These are phyloP conservation scores for Pogonognathellus flavescens DNA, from an alignment of 1,140 invertebrate genomes.

Conservation along the genomic window DNA sequence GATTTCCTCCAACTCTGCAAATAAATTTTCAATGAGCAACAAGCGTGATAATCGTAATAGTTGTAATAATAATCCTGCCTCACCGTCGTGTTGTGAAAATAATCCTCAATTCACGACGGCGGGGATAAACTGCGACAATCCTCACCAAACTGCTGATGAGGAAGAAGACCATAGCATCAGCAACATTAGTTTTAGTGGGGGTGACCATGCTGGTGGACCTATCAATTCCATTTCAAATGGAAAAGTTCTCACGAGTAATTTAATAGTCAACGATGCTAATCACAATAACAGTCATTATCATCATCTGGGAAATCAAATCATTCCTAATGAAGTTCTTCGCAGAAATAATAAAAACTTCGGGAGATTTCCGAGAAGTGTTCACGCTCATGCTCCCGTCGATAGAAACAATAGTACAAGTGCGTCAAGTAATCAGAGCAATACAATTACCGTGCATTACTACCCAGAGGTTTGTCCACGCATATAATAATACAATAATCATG, in stretches of 20 bases:
- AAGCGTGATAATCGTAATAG: not conserved
- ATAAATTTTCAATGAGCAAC: conserved; percentile 34
- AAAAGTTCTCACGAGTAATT: not conserved
- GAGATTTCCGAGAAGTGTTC: conserved; percentile 40
- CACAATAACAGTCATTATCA: no score
- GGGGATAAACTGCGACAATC: not conserved
- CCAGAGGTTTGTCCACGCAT: conserved; percentile 46
- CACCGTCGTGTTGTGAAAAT: not conserved
- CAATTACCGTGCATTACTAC: conserved; percentile 61
- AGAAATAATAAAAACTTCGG: conserved; percentile 26
- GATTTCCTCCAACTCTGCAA: not conserved
- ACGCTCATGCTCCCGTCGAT: conserved; percentile 55
- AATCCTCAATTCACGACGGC: conserved; percentile 5
- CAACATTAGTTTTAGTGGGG: not conserved
- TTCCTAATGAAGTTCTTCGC: conserved; percentile 1
- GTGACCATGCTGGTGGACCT: not conserved
- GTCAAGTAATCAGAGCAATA: conserved; percentile 46
- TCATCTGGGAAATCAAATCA: not conserved
- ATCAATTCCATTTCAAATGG: conserved; percentile 30
- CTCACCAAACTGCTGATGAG: no score
- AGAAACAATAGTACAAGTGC: conserved; percentile 57
- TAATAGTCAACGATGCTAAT: not conserved
- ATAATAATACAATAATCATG: not conserved
- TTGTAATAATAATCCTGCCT: conserved; percentile 20
- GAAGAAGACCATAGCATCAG: no score